Conservation (phyloP, 2,113 vertebrate species). For the Macrotus californicus region DNA sequence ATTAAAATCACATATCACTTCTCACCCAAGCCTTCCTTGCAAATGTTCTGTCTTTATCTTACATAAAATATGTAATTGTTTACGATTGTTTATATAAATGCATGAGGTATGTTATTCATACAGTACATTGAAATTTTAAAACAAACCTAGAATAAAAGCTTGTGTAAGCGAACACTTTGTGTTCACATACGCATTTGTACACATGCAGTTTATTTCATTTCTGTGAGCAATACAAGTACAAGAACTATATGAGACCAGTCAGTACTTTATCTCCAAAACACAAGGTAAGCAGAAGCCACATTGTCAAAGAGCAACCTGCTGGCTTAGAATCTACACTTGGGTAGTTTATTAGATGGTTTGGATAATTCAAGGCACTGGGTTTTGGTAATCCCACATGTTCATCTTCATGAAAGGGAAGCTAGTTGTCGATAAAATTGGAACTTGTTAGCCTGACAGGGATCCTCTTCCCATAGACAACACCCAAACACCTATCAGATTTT, state of each 20-base stretch:
- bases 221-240: neutral
- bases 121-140: neutral
- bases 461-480: neutral
- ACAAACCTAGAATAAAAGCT: neutral
- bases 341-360: neutral
- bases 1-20: neutral
- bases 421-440: neutral
- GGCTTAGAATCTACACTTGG: neutral
- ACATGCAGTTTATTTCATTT: neutral
- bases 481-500: neutral
- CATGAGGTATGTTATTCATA: neutral
- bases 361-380: neutral
- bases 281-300: neutral
- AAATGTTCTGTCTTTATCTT: neutral
- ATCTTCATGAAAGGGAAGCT: neutral
- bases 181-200: neutral
- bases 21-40: neutral
- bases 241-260: neutral
- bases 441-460: fast-evolving
- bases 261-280: neutral
- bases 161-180: neutral
- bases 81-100: neutral
- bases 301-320: neutral
- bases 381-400: neutral
- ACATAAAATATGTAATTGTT: neutral